Conservation (phyloP, 2,113 vertebrate genomes). For the Muntiacus reevesi region DNA sequence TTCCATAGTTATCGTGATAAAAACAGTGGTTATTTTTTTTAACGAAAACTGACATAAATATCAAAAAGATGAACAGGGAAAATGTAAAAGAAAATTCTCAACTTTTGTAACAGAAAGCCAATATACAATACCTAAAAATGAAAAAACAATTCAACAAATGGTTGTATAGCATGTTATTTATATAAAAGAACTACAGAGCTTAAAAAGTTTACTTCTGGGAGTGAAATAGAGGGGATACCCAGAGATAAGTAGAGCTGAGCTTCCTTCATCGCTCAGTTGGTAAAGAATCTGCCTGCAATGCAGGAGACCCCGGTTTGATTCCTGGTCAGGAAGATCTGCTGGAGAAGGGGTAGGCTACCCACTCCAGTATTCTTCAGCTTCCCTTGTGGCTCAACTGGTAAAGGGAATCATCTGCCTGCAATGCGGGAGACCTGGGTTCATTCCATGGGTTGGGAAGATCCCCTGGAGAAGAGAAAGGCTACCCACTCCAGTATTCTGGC, state of each 20-base stretch:
- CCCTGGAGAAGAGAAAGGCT: too few species aligned
- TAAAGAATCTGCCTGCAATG: neutral
- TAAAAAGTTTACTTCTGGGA: neutral
- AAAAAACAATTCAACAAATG: neutral
- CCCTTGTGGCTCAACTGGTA: too few species aligned
- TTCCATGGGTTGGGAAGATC: too few species aligned
- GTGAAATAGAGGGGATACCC: neutral
- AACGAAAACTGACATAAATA: neutral
- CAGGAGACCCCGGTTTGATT: neutral
- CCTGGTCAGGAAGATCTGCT: neutral
- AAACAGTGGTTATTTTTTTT: neutral
- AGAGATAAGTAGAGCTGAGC: neutral
- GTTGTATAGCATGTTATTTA: neutral
- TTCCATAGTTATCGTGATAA: neutral
- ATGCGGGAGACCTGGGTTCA: too few species aligned
- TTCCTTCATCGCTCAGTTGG: neutral
- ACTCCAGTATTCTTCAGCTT: too few species aligned
- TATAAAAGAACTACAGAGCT: neutral
- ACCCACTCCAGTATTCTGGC: too few species aligned
- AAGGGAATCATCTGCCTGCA: too few species aligned
- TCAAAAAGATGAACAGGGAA: neutral
- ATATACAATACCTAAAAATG: neutral
- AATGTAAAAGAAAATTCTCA: neutral
- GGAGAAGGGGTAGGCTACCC: too few species aligned
- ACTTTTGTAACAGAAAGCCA: neutral